Evolutionary conservation across 2,888 invertebrate species (phyloP).

Genomic region (Lepas anatifera): DNA sequence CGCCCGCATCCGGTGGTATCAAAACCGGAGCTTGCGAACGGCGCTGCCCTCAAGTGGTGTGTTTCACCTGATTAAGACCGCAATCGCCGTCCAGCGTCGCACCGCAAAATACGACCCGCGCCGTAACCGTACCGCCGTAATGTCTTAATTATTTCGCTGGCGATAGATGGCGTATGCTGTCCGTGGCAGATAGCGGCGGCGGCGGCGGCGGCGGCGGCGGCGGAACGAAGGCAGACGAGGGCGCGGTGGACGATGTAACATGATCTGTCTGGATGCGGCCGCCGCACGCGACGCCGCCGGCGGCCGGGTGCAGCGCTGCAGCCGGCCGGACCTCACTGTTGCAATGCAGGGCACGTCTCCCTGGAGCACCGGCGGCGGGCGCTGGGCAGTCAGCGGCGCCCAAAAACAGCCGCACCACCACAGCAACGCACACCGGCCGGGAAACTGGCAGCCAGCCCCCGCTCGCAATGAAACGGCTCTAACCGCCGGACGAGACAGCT

Average conservation of each 20-base stretch:
- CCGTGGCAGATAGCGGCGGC: not conserved
- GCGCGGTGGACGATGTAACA: not conserved
- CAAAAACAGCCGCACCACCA: not conserved
- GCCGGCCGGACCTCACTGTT: too few species aligned
- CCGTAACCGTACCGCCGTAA: slow-evolving; percentile 1
- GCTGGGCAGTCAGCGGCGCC: not conserved
- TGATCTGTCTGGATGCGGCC: not conserved
- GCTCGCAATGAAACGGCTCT: not conserved
- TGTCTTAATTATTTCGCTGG: slow-evolving; percentile 5
- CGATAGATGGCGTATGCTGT: slow-evolving; percentile 11
- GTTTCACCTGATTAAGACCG: too few species aligned
- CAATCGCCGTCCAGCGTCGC: not conserved
- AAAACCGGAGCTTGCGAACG: too few species aligned
- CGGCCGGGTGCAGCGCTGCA: not conserved
- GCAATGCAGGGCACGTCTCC: not conserved
- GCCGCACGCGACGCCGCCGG: not conserved
- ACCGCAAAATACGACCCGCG: not conserved
- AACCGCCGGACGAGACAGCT: not conserved
- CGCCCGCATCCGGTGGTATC: too few species aligned
- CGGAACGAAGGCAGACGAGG: not conserved
- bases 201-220: slow-evolving; percentile 3
- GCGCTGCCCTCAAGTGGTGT: too few species aligned
- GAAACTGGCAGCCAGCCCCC: too few species aligned
- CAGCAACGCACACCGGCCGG: too few species aligned
- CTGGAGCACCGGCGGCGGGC: not conserved